Percentiles rank a stretch among this genome's conserved stretches.
phyloP scores from a whole-genome alignment of 1,140 invertebrate genomes.

The Caenorhabditis inopinata region DNA sequence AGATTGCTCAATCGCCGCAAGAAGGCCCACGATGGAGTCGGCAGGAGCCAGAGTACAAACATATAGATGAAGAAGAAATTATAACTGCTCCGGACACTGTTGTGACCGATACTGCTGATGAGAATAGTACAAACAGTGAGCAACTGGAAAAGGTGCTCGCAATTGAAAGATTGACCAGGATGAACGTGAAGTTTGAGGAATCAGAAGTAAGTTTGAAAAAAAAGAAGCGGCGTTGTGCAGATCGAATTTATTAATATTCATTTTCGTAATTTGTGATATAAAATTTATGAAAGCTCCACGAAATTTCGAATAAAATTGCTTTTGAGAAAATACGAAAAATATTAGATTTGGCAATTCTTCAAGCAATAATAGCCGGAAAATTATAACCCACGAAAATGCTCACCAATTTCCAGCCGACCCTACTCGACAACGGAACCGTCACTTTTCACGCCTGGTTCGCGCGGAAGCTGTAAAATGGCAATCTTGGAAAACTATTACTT shows the following conservation, averaged over 20 bases:
- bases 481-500: background rate
- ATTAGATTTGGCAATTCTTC: background rate
- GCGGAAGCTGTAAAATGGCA: background rate
- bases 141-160: constrained; percentile 1
- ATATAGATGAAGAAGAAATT: background rate
- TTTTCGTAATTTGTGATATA: background rate
- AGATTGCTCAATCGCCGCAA: no score
- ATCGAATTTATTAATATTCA: background rate
- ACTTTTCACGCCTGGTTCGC: constrained; percentile 4
- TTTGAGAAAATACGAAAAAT: no score
- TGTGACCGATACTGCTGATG: constrained; percentile 2
- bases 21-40: background rate
- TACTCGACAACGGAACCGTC: background rate
- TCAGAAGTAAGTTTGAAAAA: background rate
- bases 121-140: constrained; percentile 13
- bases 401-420: background rate
- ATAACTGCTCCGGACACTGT: background rate
- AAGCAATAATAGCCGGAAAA: background rate
- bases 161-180: constrained; percentile 1
- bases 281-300: no score
- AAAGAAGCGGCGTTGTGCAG: no score
- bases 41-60: background rate
- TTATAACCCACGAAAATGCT: background rate
- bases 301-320: no score
- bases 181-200: constrained; percentile 6